These are phyloP conservation scores for Platyura marginata DNA, from an alignment of 1,140 invertebrate species.

Conservation along the genomic window DNA sequence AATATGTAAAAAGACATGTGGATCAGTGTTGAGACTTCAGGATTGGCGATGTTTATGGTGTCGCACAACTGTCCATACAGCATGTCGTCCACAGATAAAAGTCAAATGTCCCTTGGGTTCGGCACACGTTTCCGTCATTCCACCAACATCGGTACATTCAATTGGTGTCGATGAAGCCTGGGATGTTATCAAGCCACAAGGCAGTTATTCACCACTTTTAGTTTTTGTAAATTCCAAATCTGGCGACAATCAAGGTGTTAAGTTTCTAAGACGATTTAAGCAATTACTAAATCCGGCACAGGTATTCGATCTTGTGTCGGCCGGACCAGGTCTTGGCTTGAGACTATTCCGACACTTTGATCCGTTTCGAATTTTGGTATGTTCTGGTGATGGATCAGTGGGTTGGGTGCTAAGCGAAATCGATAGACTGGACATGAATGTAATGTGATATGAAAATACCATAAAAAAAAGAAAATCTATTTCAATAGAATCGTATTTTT, in stretches of 20 bases:
- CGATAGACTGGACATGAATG: constrained; percentile 80
- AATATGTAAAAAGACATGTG: constrained; percentile 92
- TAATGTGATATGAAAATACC: constrained; percentile 32
- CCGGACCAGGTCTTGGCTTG: constrained; percentile 71
- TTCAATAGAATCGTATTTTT: constrained; percentile 5
- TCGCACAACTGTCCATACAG: constrained; percentile 74
- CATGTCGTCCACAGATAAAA: constrained; percentile 56
- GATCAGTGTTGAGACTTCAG: constrained; percentile 81
- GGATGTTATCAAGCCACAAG: constrained; percentile 64
- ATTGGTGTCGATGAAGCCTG: constrained; percentile 79
- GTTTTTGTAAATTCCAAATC: constrained; percentile 97
- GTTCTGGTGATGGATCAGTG: constrained; percentile 84
- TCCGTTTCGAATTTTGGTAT: constrained; percentile 78
- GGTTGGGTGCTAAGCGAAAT: constrained; percentile 90
- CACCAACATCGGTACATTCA: constrained; percentile 78
- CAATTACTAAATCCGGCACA: constrained; percentile 93
- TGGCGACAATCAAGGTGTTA: constrained; percentile 94
- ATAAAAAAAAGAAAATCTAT: too few species aligned
- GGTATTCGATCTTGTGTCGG: constrained; percentile 87
- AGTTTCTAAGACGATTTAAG: constrained; percentile 87
- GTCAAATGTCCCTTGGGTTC: constrained; percentile 66
- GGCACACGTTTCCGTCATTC: constrained; percentile 77
- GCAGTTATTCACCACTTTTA: constrained; percentile 54
- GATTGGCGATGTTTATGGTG: constrained; percentile 96
- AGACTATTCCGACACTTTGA: constrained; percentile 79